Evolutionary conservation across 1,140 invertebrate species (phyloP).

Genomic region (Penaeus chinensis): DNA sequence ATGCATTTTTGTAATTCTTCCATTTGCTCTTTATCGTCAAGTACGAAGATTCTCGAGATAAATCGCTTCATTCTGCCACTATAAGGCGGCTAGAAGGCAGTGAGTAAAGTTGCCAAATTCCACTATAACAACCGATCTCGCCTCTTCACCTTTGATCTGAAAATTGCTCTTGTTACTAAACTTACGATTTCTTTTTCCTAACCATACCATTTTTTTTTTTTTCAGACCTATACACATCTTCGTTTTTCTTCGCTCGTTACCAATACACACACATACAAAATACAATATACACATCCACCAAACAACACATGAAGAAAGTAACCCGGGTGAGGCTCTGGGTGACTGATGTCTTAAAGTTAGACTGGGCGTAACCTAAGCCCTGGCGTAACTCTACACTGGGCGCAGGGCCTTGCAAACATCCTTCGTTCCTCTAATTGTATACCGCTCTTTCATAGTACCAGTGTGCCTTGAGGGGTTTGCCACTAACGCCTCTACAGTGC

Average conservation of each 20-base stretch:
- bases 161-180: too few species aligned
- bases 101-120: conserved; percentile 28
- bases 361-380: conserved; percentile 42
- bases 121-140: conserved; percentile 11
- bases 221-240: too few species aligned
- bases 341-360: conserved; percentile 56
- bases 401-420: conserved; percentile 53
- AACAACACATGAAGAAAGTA: too few species aligned
- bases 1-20: too few species aligned
- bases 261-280: too few species aligned
- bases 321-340: background rate
- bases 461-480: background rate
- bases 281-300: too few species aligned
- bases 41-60: conserved; percentile 12
- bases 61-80: background rate
- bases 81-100: conserved; percentile 23
- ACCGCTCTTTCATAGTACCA: conserved; percentile 44
- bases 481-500: too few species aligned
- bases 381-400: conserved; percentile 39
- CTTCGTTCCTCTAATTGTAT: conserved; percentile 56
- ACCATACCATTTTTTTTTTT: too few species aligned
- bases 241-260: too few species aligned
- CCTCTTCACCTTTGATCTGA: background rate
- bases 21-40: background rate
- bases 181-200: too few species aligned